These are phyloP conservation scores for Cyanocitta stelleri DNA, from an alignment of 2,113 vertebrate genomes.

Conservation along the genomic window DNA sequence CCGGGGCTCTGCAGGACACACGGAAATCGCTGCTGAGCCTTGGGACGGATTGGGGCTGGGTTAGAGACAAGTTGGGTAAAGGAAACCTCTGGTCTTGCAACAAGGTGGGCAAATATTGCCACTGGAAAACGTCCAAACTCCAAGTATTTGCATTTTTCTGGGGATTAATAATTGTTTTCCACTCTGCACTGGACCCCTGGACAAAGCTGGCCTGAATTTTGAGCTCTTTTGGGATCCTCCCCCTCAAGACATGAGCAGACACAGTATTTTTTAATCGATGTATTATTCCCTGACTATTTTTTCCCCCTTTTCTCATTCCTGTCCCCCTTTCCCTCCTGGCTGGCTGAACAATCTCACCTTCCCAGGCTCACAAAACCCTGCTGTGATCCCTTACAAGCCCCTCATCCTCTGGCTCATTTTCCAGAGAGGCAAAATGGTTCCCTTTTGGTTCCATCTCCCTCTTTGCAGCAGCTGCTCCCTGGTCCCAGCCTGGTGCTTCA, in stretches of 20 bases:
- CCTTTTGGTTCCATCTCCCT: rapidly evolving
- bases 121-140: not conserved
- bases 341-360: not conserved
- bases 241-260: not conserved
- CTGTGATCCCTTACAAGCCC: not conserved
- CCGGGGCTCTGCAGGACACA: not conserved
- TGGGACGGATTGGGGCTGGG: too few species aligned
- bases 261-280: rapidly evolving
- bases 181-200: not conserved
- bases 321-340: not conserved
- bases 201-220: not conserved
- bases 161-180: rapidly evolving
- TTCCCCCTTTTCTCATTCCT: not conserved
- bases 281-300: not conserved
- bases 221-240: not conserved
- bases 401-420: not conserved
- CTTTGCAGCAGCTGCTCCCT: not conserved
- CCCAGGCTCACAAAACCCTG: not conserved
- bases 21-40: rapidly evolving
- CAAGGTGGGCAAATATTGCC: not conserved
- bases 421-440: not conserved
- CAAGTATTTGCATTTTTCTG: not conserved
- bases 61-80: not conserved
- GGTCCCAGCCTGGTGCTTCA: not conserved
- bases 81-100: not conserved